Conservation (phyloP, 1,140 invertebrate genomes). For the Drosophila oshimai region DNA sequence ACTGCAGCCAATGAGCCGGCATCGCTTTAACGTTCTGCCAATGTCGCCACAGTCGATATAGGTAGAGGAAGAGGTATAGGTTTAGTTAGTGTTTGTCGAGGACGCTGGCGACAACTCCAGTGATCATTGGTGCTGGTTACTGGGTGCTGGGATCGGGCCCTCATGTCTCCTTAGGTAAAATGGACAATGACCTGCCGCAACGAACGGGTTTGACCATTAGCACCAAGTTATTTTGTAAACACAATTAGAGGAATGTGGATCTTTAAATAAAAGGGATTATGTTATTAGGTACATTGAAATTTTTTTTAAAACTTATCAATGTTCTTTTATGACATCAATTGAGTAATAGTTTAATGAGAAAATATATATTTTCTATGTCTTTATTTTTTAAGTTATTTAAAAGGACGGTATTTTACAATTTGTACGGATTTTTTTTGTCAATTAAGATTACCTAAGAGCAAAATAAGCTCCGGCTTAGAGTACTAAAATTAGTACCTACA, state of each 20-base stretch:
- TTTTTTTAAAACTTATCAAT: too few relatives aligned
- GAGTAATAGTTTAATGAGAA: too few relatives aligned
- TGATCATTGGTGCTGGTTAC: not conserved
- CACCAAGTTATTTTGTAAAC: slow-evolving; percentile 6
- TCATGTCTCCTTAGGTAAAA: slow-evolving; percentile 2
- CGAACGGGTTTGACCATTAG: slow-evolving; percentile 15
- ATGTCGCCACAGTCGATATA: slow-evolving; percentile 8
- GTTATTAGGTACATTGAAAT: not conserved
- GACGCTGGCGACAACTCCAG: slow-evolving; percentile 28
- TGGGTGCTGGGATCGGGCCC: not conserved
- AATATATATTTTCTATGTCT: not conserved
- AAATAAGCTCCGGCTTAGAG: not conserved
- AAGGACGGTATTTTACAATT: slow-evolving; percentile 4
- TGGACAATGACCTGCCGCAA: slow-evolving; percentile 38
- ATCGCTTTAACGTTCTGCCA: slow-evolving; percentile 25
- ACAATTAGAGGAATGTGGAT: not conserved
- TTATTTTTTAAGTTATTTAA: not conserved
- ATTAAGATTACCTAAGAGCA: not conserved
- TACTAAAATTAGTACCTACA: not conserved
- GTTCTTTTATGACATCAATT: too few relatives aligned
- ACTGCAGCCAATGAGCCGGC: slow-evolving; percentile 20
- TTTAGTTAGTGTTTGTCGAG: not conserved
- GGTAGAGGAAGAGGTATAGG: not conserved
- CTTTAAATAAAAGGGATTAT: not conserved
- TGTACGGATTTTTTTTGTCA: not conserved